These are phyloP conservation scores for Peromyscus leucopus DNA, from an alignment of 2,113 vertebrate genomes.

Conservation along the genomic window DNA sequence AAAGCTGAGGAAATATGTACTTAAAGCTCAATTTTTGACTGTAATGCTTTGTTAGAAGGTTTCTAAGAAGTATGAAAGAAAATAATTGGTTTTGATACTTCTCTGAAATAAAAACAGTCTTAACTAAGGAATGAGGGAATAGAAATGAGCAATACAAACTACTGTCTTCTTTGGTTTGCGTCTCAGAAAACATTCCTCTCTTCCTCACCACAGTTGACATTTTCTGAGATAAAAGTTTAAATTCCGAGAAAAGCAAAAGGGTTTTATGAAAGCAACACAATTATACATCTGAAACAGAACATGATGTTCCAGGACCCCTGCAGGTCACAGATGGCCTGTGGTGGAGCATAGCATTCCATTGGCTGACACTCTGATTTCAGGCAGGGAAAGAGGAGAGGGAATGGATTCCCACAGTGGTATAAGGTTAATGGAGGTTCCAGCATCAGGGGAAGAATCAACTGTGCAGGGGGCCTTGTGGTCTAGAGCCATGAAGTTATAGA, in stretches of 20 bases:
- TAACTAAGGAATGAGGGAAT: conserved; percentile 11
- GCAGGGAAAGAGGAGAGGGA: not conserved
- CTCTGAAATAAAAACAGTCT: not conserved
- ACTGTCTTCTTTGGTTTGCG: conserved; percentile 1
- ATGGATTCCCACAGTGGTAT: not conserved
- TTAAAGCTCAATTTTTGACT: not conserved
- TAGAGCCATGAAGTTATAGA: conserved; percentile 10
- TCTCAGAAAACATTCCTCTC: not conserved
- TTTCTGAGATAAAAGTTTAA: conserved; percentile 55
- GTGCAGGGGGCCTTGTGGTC: not conserved
- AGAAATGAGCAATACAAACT: conserved; percentile 2
- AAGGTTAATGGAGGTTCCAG: not conserved
- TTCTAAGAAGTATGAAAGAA: conserved; percentile 42
- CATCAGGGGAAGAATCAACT: not conserved
- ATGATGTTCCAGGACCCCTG: not conserved
- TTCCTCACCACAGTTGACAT: not conserved
- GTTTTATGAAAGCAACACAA: conserved; percentile 46
- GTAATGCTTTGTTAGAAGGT: not conserved
- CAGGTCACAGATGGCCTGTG: not conserved
- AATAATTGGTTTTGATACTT: conserved; percentile 23
- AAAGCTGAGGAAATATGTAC: not conserved
- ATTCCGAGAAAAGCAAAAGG: conserved; percentile 50
- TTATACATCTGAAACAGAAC: conserved; percentile 16
- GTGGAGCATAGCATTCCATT: not conserved
- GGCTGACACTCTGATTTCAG: not conserved